Evolutionary conservation across 2,113 vertebrate genomes (phyloP), one percentile per base, ranked within the genome.

Genomic region (Hypomesus transpacificus): DNA sequence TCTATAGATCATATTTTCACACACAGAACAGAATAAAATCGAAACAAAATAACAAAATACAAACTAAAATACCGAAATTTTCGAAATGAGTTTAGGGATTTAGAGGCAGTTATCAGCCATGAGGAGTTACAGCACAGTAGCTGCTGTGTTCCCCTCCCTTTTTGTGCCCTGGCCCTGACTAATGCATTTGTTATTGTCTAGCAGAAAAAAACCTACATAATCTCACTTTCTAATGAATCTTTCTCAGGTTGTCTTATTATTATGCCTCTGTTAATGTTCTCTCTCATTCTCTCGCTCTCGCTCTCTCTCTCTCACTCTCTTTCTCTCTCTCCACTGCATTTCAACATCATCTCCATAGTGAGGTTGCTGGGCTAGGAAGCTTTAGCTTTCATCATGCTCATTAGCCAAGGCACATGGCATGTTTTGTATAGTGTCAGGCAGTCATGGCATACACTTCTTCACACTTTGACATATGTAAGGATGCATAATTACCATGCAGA

Each of bases 301-400:
- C 54, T n/a, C n/a, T 56, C 54, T n/a, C 17, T 56, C 54, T n/a
- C 17, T 56, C 54, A n/a, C n/a, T 2, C 54, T n/a, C n/a, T n/a
- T 18, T 50, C 3, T 59, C 20, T 9, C 3, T 28, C 63, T 50
- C 17, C 24, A 13, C 54, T 39, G 46, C n/a, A 71, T 79, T 70
- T 67, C 61, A 73, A 70, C 66, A 69, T 64, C 51, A 63, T 69
- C 71, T 69, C 69, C 66, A 52, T 71, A 59, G 77, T 69, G 39
- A 51, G 64, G 65, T 56, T 56, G 71, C 69, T 71, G 39, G 39
- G 39, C 6, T 16, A 50, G 71, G 61, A 71, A 68, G 67, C 64
- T 18, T 75, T 31, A 60, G 61, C 67, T 66, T 53, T 52, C 46
- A 22, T 71, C 39, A 67, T 39, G 76, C 76, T 76, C 73, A 82